These are phyloP conservation scores for Allophyes oxyacanthae DNA, from an alignment of 2,888 invertebrate species.

Conservation along the genomic window DNA sequence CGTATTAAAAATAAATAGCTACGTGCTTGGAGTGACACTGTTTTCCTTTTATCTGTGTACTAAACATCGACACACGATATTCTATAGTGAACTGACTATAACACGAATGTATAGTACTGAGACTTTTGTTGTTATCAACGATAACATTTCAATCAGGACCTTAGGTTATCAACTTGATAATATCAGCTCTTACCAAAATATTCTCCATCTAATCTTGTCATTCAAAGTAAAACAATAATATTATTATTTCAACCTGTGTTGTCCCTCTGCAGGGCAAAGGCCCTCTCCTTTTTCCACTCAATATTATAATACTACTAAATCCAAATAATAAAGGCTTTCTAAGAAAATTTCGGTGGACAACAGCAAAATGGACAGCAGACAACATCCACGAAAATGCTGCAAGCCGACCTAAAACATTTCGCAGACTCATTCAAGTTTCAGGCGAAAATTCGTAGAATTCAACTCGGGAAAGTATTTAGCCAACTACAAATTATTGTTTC, in stretches of 20 bases:
- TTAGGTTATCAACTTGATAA: constrained; percentile 2
- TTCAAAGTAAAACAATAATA: background rate
- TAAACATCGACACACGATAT: constrained; percentile 45
- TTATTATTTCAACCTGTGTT: too few species aligned
- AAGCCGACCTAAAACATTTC: constrained; percentile 11
- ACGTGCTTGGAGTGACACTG: constrained; percentile 56
- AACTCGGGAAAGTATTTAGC: constrained; percentile 27
- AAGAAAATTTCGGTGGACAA: constrained; percentile 1
- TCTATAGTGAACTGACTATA: constrained; percentile 34
- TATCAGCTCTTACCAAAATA: background rate
- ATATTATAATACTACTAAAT: too few species aligned
- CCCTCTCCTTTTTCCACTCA: too few species aligned
- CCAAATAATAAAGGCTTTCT: constrained; percentile 1
- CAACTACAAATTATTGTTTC: constrained; percentile 50
- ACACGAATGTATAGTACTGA: constrained; percentile 2
- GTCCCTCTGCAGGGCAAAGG: too few species aligned
- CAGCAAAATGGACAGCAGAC: constrained; percentile 11
- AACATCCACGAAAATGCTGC: background rate
- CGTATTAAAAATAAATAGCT: constrained; percentile 60
- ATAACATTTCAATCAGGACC: constrained; percentile 4
- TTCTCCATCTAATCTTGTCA: background rate
- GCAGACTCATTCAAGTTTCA: constrained; percentile 20
- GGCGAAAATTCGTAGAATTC: constrained; percentile 22
- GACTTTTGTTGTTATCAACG: constrained; percentile 6
- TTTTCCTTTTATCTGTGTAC: constrained; percentile 63